Evolutionary conservation across 2,888 invertebrate genomes (phyloP).

Genomic region (Agrilus biguttatus): DNA sequence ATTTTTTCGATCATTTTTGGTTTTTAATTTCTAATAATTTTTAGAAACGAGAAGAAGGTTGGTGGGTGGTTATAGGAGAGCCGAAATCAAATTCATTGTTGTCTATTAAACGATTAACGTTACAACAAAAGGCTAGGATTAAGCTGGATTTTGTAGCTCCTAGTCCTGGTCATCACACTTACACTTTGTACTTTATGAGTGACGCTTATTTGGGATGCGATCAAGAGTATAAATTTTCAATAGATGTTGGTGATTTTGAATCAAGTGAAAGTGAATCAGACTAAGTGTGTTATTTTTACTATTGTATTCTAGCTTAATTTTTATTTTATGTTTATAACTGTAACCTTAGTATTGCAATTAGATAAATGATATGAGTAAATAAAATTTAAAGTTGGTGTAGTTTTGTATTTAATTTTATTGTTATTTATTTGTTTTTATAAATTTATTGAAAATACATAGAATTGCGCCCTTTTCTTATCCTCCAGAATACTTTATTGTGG

Average conservation of each 20-base stretch:
- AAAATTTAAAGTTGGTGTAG: too few relatives aligned
- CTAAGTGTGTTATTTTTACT: constrained; percentile 20
- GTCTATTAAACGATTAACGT: constrained; percentile 90
- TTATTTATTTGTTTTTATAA: too few relatives aligned
- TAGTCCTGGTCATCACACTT: constrained; percentile 72
- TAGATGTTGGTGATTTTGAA: constrained; percentile 65
- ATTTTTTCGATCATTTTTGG: neutral
- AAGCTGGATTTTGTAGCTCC: constrained; percentile 89
- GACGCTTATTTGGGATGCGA: constrained; percentile 99
- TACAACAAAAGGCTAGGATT: constrained; percentile 83
- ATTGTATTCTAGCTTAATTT: too few relatives aligned
- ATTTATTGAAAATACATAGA: too few relatives aligned
- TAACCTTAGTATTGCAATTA: too few relatives aligned
- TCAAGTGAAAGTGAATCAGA: constrained; percentile 48
- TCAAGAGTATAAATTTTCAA: constrained; percentile 92
- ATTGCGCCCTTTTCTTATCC: too few relatives aligned
- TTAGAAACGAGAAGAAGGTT: constrained; percentile 81
- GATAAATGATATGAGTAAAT: too few relatives aligned
- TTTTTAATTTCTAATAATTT: constrained; percentile 10
- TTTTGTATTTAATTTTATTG: too few relatives aligned
- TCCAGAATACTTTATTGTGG: too few relatives aligned
- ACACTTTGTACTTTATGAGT: constrained; percentile 97
- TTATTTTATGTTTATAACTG: too few relatives aligned
- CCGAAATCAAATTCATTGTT: constrained; percentile 85
- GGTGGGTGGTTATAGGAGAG: constrained; percentile 99